Conservation (phyloP, 2,888 invertebrate species). For the Hofmannophila pseudospretella region DNA sequence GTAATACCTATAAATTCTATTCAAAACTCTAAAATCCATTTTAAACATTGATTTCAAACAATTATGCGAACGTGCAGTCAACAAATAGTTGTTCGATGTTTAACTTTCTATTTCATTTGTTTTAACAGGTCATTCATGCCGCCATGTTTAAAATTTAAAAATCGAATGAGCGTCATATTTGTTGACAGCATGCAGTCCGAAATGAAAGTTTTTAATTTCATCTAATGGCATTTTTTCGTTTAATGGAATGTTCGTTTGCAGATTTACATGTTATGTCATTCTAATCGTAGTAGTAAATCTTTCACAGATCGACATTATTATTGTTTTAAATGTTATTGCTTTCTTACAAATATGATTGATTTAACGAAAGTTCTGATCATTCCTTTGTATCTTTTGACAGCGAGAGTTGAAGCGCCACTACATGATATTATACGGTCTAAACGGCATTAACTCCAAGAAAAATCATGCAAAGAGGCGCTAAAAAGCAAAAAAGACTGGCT, state of each 20-base stretch:
- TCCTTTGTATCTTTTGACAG: slow-evolving; percentile 16
- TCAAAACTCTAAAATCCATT: too few relatives aligned
- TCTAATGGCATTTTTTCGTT: too few relatives aligned
- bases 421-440: slow-evolving; percentile 35
- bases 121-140: slow-evolving; percentile 17
- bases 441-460: slow-evolving; percentile 45
- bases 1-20: too few relatives aligned
- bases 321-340: too few relatives aligned
- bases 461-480: slow-evolving; percentile 32
- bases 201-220: too few relatives aligned
- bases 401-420: slow-evolving; percentile 15
- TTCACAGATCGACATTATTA: too few relatives aligned
- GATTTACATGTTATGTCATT: too few relatives aligned
- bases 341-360: too few relatives aligned
- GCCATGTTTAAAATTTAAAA: slow-evolving; percentile 5
- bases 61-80: slow-evolving; percentile 35
- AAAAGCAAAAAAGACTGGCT: slow-evolving; percentile 31
- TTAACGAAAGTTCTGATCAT: neutral
- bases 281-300: too few relatives aligned
- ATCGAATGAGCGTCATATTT: slow-evolving; percentile 1
- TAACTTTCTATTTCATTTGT: slow-evolving; percentile 53
- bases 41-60: too few relatives aligned
- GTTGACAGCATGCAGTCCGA: neutral
- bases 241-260: too few relatives aligned
- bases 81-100: slow-evolving; percentile 15